Conservation (phyloP, 53 echinoderm and acorn worm species). For the Luidia sarsii region DNA sequence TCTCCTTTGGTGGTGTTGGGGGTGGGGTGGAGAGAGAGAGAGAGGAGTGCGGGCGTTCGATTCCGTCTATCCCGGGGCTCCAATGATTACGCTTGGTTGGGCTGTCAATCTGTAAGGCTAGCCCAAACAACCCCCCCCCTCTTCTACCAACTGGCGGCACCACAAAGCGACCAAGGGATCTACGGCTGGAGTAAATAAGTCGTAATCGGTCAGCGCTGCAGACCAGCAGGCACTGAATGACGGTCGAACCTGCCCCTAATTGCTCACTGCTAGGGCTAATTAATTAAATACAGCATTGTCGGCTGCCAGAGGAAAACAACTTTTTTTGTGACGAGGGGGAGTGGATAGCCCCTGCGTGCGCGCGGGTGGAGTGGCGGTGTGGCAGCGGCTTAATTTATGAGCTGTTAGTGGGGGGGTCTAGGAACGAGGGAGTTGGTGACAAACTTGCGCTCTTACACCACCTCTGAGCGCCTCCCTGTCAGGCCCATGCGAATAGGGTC, state of each 20-base stretch:
- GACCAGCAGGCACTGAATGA: slow-evolving; percentile 47
- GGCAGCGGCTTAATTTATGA: too few relatives aligned
- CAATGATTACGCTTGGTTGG: slow-evolving; percentile 11
- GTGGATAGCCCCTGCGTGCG: not conserved
- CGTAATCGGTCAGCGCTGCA: slow-evolving; percentile 51
- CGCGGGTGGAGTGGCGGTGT: too few relatives aligned
- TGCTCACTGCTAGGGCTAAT: slow-evolving; percentile 42
- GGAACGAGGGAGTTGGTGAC: too few relatives aligned
- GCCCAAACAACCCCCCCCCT: slow-evolving; percentile 2
- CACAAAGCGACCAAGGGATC: slow-evolving; percentile 21
- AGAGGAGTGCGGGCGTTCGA: too few relatives aligned
- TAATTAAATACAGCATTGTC: slow-evolving; percentile 56
- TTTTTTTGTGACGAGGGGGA: not conserved
- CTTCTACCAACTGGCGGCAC: slow-evolving; percentile 21
- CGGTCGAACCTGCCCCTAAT: slow-evolving; percentile 36
- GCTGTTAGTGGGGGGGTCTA: too few relatives aligned
- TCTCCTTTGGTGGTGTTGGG: too few relatives aligned
- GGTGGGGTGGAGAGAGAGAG: too few relatives aligned
- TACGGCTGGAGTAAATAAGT: slow-evolving; percentile 40
- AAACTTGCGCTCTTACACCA: too few relatives aligned
- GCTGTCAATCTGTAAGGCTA: slow-evolving; percentile 14
- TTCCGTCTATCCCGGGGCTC: not conserved
- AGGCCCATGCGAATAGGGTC: too few relatives aligned
- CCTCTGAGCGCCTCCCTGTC: too few relatives aligned
- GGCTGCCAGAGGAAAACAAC: not conserved